Conservation (phyloP, 2,888 invertebrate species). For the Punctoribates punctum region DNA sequence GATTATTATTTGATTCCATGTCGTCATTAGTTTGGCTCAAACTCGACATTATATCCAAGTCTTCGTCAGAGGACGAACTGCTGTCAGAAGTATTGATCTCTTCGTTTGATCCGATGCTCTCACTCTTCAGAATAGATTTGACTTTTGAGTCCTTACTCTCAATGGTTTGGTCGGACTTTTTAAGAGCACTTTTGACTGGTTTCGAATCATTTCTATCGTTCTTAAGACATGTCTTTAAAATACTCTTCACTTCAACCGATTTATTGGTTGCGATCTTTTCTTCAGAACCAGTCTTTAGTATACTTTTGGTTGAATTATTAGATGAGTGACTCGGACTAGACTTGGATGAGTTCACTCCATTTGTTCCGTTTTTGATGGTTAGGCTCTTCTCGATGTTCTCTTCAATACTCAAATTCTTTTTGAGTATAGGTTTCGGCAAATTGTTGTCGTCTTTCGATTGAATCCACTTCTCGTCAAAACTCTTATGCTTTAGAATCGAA, state of each 20-base stretch:
- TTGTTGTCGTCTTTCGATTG: constrained; percentile 11
- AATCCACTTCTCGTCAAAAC: constrained; percentile 19
- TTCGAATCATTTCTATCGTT: constrained; percentile 32
- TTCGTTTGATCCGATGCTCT: constrained; percentile 26
- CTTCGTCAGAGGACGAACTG: not conserved
- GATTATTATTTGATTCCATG: constrained; percentile 10
- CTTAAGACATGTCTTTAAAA: constrained; percentile 38
- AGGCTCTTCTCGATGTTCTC: constrained; percentile 21
- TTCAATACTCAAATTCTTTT: constrained; percentile 38
- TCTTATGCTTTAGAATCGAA: constrained; percentile 26
- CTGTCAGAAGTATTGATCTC: constrained; percentile 22
- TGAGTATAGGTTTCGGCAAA: constrained; percentile 40
- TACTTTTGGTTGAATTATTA: constrained; percentile 22
- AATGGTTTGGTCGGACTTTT: constrained; percentile 19
- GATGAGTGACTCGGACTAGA: not conserved
- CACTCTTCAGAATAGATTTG: constrained; percentile 10
- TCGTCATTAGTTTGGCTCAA: not conserved
- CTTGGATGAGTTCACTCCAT: constrained; percentile 5
- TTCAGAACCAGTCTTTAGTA: constrained; percentile 23
- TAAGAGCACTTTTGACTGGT: constrained; percentile 39
- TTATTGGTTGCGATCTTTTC: too few relatives aligned
- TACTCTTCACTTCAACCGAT: constrained; percentile 32
- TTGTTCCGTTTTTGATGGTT: not conserved
- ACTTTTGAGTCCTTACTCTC: constrained; percentile 19
- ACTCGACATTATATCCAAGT: not conserved